Evolutionary conservation across 2,113 vertebrate species (phyloP).

Genomic region (Gambusia affinis): DNA sequence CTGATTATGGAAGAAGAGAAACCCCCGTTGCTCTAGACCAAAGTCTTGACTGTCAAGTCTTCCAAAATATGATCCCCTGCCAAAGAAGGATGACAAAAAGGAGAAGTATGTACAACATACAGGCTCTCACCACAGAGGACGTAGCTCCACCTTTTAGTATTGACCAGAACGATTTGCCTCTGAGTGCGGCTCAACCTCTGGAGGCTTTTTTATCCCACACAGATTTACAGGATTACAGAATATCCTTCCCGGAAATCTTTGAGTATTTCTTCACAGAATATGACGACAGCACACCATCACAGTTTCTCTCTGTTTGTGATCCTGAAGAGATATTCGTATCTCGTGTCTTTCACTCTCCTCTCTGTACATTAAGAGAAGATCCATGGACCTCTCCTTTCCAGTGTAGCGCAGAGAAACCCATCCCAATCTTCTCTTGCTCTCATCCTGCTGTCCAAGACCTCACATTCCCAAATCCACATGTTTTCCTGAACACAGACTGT

Average conservation of each 20-base stretch:
- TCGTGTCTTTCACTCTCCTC: slow-evolving; percentile 82
- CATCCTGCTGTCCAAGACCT: slow-evolving; percentile 62
- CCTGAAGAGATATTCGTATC: slow-evolving; percentile 71
- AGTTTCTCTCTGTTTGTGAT: slow-evolving; percentile 20
- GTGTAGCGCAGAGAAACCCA: slow-evolving; percentile 33
- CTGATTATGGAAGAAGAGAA: slow-evolving; percentile 29
- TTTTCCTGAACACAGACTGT: slow-evolving; percentile 73
- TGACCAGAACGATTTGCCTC: slow-evolving; percentile 18
- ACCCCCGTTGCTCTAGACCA: slow-evolving; percentile 42
- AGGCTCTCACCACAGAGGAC: slow-evolving; percentile 37
- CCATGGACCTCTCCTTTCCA: slow-evolving; percentile 42
- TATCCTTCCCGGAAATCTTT: slow-evolving; percentile 60
- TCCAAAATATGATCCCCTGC: slow-evolving; percentile 4
- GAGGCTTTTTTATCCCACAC: slow-evolving; percentile 45
- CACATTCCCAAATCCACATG: slow-evolving; percentile 80
- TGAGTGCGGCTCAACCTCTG: slow-evolving; percentile 14
- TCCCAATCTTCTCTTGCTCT: slow-evolving; percentile 78
- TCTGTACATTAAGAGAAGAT: slow-evolving; percentile 67
- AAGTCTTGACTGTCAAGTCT: slow-evolving; percentile 28
- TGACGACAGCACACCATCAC: slow-evolving; percentile 14
- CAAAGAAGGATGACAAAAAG: slow-evolving; percentile 54
- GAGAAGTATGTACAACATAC: slow-evolving; percentile 61
- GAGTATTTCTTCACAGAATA: slow-evolving; percentile 46
- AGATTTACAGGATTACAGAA: slow-evolving; percentile 29
- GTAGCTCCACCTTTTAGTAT: not conserved